Evolutionary conservation across 1,140 invertebrate species (phyloP), one percentile per base, ranked within the genome.

Genomic region (Lordiphosa collinella): DNA sequence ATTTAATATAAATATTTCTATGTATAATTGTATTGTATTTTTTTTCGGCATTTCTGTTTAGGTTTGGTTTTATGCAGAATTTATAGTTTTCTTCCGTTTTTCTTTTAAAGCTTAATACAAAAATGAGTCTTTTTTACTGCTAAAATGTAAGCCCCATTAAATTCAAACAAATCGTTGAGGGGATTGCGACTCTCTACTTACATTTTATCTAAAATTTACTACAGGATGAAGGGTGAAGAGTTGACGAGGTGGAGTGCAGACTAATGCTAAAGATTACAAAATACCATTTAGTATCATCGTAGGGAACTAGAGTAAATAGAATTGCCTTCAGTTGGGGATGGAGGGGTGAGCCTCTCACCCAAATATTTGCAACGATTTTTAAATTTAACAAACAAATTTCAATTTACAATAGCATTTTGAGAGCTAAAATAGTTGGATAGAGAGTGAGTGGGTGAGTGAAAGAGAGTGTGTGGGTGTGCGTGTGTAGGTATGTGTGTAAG

Each of bases 1-100:
- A 69, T 60, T 69, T 65, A 69, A 60, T 69, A 65, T 65, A 69
- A 65, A 65, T 69, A 69, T 65, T 53, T 69, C 55, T 69, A 60
- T 60, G 55, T 64, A 51, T 58, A n/a, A 44, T 31, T 44, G 25
- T 41, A 29, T 22, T 18, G 22, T 43, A 11, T 18, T 43, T 25
- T 29, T 8, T 13, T 44, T 44, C 25, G 18, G 18, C 8, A 6
- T 57, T 32, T 25, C 18, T 31, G 36, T 13, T 31, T 36, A 37
- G 35, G 22, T 31, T 47, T 55, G 31, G 22, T 37, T 50, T 38
- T 25, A 58, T 40, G 60, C 61, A 58, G 49, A 59, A 55, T 49
- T 46, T 6, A 2, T 29, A 29, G 25, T 29, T 29, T 44, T 29
- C 22, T 22, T 41, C 14, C 12, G 18, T 44, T 35, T 14, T 14